Evolutionary conservation across 2,888 invertebrate genomes (phyloP), one percentile per base, ranked within the genome.

Genomic region (Colletes collaris): DNA sequence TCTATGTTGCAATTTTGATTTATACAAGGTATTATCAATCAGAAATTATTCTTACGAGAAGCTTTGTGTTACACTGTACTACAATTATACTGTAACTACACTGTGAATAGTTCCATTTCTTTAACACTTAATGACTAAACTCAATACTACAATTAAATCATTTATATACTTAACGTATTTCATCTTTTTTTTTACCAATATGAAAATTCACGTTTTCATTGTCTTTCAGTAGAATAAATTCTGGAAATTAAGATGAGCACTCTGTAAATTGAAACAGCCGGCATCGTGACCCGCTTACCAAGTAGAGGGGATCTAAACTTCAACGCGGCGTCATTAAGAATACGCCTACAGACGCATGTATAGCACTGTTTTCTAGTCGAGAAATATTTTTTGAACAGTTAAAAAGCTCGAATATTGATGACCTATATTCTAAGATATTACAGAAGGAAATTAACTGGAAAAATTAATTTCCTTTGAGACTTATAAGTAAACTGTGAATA

Each of bases 271-370:
- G 50, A 68, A 56, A 49, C 37, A 65, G 52, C 55, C 81, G 77
- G 70, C 70, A 64, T 60, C 58, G 55, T 63, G 44, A 66, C 56
- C 55, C 46, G 62, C n/a, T 71, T 10, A 8, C n/a, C 62, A 64
- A 56, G 81, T 83, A 74, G 85, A 67, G 74, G 86, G 84, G 75
- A 63, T 52, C 10, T 11, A 49, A 55, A 58, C 27, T 59, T 60
- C 56, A 59, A 67, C 46, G 46, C 67, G 71, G 53, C 84, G 85
- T 85, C 85, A 86, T 86, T 86, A 79, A 63, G 49, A 53, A 74
- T 84, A 69, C 13, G 58, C 65, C 53, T 53, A 67, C 52, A 62
- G 71, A 70, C 56, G 79, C 76, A 69, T 82, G 74, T 40, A 76
- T 83, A 67, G 63, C 68, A 65, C 63, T 76, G 16, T 56, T 44